Evolutionary conservation across 2,888 invertebrate species (phyloP).

Genomic region (Epiblema foenella): DNA sequence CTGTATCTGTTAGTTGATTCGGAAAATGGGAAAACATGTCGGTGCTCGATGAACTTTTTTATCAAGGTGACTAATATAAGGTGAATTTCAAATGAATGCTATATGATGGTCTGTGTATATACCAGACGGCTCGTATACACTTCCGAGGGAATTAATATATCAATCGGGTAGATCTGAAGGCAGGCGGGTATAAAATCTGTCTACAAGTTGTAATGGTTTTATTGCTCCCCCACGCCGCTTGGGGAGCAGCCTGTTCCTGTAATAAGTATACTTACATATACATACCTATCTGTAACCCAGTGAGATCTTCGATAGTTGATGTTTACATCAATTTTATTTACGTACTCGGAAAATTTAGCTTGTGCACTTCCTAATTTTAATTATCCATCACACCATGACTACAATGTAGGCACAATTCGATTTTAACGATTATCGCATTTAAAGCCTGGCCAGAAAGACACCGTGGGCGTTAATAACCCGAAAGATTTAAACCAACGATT

Average conservation of each 20-base stretch:
- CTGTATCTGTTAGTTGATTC: background rate
- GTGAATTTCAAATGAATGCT: background rate
- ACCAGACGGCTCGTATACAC: constrained; percentile 19
- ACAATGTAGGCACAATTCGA: too few relatives aligned
- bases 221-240: constrained; percentile 51
- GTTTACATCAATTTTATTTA: constrained; percentile 9
- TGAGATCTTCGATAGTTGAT: constrained; percentile 17
- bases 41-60: too few relatives aligned
- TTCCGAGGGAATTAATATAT: constrained; percentile 56
- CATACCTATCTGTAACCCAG: background rate
- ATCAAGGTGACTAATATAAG: background rate
- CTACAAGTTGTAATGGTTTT: constrained; percentile 59
- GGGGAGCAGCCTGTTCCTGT: constrained; percentile 10
- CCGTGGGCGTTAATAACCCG: too few relatives aligned
- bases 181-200: constrained; percentile 54
- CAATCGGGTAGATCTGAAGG: constrained; percentile 51
- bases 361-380: too few relatives aligned
- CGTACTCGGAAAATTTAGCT: background rate
- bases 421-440: too few relatives aligned
- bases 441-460: too few relatives aligned
- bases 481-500: too few relatives aligned
- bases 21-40: background rate
- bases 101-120: too few relatives aligned
- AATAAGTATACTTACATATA: constrained; percentile 16
- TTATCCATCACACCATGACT: too few relatives aligned